Percentiles rank a stretch among this genome's conserved stretches.
Evolutionary conservation across 2,888 invertebrate genomes (phyloP).

Genomic region (Stenurella melanura): DNA sequence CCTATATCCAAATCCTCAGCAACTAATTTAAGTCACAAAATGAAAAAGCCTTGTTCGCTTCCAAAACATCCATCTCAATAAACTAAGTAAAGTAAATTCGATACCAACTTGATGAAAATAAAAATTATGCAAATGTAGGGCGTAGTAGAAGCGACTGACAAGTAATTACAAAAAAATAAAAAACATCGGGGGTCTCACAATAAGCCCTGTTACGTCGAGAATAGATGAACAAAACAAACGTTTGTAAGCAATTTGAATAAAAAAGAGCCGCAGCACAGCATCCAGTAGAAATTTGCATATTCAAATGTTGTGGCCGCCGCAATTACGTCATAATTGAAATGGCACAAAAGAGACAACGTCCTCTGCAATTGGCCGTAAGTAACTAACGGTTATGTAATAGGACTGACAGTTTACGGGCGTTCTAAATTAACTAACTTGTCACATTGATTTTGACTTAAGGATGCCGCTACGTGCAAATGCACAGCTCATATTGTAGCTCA

Average conservation of each 20-base stretch:
- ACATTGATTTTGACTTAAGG: constrained; percentile 44
- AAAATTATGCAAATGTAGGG: constrained; percentile 50
- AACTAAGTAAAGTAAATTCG: constrained; percentile 31
- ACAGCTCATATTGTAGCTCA: constrained; percentile 35
- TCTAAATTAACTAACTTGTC: constrained; percentile 40
- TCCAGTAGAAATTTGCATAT: constrained; percentile 68
- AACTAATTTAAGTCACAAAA: not conserved
- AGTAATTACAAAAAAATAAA: constrained; percentile 56
- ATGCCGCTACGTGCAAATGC: constrained; percentile 37
- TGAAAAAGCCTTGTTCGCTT: not conserved
- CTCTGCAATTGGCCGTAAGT: constrained; percentile 65
- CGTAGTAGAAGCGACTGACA: constrained; percentile 45
- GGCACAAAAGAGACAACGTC: constrained; percentile 68
- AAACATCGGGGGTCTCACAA: constrained; percentile 50
- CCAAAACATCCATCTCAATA: constrained; percentile 2
- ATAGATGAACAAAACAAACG: constrained; percentile 67
- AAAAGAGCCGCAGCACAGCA: constrained; percentile 62
- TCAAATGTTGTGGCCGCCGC: constrained; percentile 71
- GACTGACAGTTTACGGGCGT: constrained; percentile 55
- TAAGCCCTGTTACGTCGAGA: constrained; percentile 61
- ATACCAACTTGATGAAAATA: constrained; percentile 41
- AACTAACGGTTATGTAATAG: constrained; percentile 63
- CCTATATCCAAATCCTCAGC: not conserved
- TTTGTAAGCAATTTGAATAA: constrained; percentile 68
- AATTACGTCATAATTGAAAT: constrained; percentile 72